Evolutionary conservation across 2,888 invertebrate genomes (phyloP).

Genomic region (Limnephilus lunatus): DNA sequence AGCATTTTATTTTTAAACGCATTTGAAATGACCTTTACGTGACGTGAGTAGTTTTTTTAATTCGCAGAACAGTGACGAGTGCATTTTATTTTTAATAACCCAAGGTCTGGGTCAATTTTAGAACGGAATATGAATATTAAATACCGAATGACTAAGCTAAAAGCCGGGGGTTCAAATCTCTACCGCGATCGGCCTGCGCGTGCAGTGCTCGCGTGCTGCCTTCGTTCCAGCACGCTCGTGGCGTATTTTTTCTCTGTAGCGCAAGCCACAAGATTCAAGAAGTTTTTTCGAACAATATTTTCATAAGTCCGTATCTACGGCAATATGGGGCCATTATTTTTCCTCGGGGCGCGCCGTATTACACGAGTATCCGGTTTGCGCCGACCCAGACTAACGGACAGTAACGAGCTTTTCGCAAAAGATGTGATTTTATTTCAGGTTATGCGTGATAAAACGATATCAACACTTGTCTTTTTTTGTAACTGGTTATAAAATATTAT

Average conservation of each 20-base stretch:
- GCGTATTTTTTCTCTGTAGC: slow-evolving; percentile 18
- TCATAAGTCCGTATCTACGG: slow-evolving; percentile 43
- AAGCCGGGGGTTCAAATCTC: not conserved
- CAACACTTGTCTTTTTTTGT: slow-evolving; percentile 3
- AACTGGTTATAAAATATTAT: not conserved
- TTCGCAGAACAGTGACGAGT: not conserved
- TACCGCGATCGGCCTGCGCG: not conserved
- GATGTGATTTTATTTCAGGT: not conserved
- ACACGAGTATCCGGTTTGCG: slow-evolving; percentile 34
- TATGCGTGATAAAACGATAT: not conserved
- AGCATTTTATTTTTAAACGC: not conserved
- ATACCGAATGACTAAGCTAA: slow-evolving; percentile 15
- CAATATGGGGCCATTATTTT: slow-evolving; percentile 42
- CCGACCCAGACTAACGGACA: not conserved
- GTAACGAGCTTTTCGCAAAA: slow-evolving; percentile 7
- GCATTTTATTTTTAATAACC: slow-evolving; percentile 9
- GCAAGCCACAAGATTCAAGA: not conserved
- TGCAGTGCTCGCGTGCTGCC: slow-evolving; percentile 41
- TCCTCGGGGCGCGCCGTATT: slow-evolving; percentile 38
- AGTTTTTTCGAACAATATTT: slow-evolving; percentile 51
- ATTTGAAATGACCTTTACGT: slow-evolving; percentile 24
- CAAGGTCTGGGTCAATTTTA: slow-evolving; percentile 46
- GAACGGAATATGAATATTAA: not conserved
- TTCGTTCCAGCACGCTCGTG: not conserved
- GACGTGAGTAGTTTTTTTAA: not conserved